Evolutionary conservation across 2,888 invertebrate species (phyloP), one percentile per base, ranked within the genome.

Genomic region (Drosophila kambysellisi): DNA sequence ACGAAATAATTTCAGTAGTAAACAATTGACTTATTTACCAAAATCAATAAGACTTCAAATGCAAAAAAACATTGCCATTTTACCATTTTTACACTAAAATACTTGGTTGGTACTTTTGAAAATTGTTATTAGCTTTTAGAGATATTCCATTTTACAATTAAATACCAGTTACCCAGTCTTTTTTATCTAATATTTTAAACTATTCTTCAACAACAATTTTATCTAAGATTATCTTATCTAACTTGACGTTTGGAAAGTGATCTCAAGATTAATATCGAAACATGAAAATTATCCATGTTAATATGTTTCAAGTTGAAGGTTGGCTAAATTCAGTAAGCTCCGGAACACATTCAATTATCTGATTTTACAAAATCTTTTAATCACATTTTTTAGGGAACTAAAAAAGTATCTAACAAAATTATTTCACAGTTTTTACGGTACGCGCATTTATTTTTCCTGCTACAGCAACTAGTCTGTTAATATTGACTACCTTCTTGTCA

Each of bases 61-160:
- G 12, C 17, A 29, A 71, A 74, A 74, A 74, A 83, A 91, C 91
- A 90, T 88, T 81, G 25, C 25, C 25, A 25, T 25, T 25, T 25
- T 25, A 25, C 12, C 35, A 35, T 79, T 41, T 84, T 79, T 41
- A 41, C 9, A 9, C 41, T 51, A 29, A 29, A 8, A 4, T 5
- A 41, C 0, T 51, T 17, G 51, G 58, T 56, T 46, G 46, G 39
- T 52, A 62, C 33, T 41, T 9, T 25, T 43, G 53, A 69, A 72
- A 60, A 70, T 50, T 73, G 58, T 37, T 37, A 17, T 37, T 15
- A 17, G 6, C 15, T 12, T 3, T 37, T 15, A 5, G 15, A 2
- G 15, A 15, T 37, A 15, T 15, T 37, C 6, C 15, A 37, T 37
- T 6, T 17, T 17, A 17, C 3, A 17, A 37, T 15, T 37, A 37